Evolutionary conservation across 2,888 invertebrate genomes (phyloP).

Genomic region (Laspeyria flexula): DNA sequence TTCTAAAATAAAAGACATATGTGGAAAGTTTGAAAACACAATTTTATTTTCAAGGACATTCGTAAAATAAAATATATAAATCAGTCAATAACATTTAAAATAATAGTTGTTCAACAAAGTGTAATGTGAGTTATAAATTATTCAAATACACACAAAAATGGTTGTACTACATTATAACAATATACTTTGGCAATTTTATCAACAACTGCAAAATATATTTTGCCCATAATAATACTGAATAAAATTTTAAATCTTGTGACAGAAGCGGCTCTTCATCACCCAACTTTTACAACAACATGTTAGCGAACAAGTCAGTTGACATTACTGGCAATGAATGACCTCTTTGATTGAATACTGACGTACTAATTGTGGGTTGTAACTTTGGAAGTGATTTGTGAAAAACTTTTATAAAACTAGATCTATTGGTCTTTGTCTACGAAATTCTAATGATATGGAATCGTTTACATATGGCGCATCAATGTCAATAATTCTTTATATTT

Average conservation of each 20-base stretch:
- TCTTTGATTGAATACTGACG: constrained; percentile 24
- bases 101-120: constrained; percentile 27
- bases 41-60: constrained; percentile 41
- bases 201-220: constrained; percentile 13
- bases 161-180: neutral
- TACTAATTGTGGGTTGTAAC: constrained; percentile 2
- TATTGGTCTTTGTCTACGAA: constrained; percentile 36
- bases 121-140: constrained; percentile 3
- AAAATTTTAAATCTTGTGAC: neutral
- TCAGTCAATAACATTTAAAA: constrained; percentile 43
- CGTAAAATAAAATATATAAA: constrained; percentile 36
- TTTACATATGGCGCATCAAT: neutral
- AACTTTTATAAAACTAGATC: constrained; percentile 21
- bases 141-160: neutral
- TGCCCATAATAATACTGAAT: constrained; percentile 30
- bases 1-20: constrained; percentile 17
- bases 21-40: constrained; percentile 44
- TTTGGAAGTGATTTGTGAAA: constrained; percentile 14
- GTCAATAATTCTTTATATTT: too few species aligned
- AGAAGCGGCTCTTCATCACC: neutral
- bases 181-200: constrained; percentile 37
- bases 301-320: neutral
- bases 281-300: neutral
- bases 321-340: neutral
- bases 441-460: constrained; percentile 46